Evolutionary conservation across 2,888 invertebrate species (phyloP), one percentile per base, ranked within the genome.

Genomic region (Cantharis lateralis): DNA sequence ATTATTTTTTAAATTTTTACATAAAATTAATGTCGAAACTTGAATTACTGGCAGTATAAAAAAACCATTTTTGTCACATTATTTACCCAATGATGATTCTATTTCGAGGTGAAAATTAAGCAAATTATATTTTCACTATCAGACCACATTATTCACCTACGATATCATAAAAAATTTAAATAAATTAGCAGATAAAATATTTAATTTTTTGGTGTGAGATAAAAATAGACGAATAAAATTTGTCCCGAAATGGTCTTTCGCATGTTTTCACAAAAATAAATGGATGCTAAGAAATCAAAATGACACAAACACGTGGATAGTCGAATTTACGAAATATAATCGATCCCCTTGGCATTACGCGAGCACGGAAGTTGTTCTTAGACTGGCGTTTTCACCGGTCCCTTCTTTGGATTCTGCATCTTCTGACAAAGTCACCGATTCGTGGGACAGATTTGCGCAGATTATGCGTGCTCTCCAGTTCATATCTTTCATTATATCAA

Each of bases 341-440:
- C 77, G 80, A 79, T 79, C 81, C 76, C 76, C 78, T 77, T 71
- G 76, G 79, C 80, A 77, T 79, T 77, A 81, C 81, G 81, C 81
- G 79, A 80, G 79, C 81, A 80, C 84, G 84, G 84, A 84, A 84
- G 84, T 83, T 81, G 83, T 80, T 81, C 76, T 78, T 82, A 83
- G 82, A 83, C 83, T 83, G 84, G 83, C 84, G 66, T 80, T 80
- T 68, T 74, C 66, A 75, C 70, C 74, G 32, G 77, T 78, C 74
- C 81, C 74, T 70, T 72, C 76, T 68, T 77, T 75, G 69, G 64
- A 72, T 77, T 73, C 76, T 71, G 72, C 80, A 78, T 75, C 78
- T 79, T 80, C 81, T 81, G 64, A 80, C 82, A 80, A 80, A 79
- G 78, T 74, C 74, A 75, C 77, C 72, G 75, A 78, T 78, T 79